These are phyloP conservation scores for Andrena bucephala DNA, from an alignment of 2,888 invertebrate genomes.

Conservation along the genomic window DNA sequence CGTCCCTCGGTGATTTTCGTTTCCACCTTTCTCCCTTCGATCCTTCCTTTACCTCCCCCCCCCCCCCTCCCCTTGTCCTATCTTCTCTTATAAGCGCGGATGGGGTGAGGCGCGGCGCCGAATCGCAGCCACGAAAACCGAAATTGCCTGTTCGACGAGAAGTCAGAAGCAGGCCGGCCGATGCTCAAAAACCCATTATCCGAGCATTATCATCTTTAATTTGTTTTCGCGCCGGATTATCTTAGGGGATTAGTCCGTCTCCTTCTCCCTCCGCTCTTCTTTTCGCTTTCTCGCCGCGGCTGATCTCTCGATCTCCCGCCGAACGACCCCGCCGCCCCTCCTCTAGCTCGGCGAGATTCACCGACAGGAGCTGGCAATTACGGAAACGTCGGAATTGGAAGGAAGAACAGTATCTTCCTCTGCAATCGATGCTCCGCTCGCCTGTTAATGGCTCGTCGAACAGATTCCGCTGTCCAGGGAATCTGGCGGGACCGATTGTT, in stretches of 20 bases:
- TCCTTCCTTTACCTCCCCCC: slow-evolving; percentile 16
- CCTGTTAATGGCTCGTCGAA: slow-evolving; percentile 61
- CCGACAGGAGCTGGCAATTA: slow-evolving; percentile 71
- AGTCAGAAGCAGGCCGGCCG: slow-evolving; percentile 74
- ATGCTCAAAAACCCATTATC: slow-evolving; percentile 78
- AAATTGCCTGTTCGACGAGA: slow-evolving; percentile 76
- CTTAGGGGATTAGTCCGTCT: slow-evolving; percentile 66
- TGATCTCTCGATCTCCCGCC: slow-evolving; percentile 61
- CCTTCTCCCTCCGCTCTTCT: slow-evolving; percentile 34
- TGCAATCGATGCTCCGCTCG: slow-evolving; percentile 60
- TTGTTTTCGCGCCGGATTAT: slow-evolving; percentile 73
- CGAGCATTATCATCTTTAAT: slow-evolving; percentile 78
- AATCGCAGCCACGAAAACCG: slow-evolving; percentile 69
- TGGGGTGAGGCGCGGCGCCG: slow-evolving; percentile 24
- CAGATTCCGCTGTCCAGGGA: slow-evolving; percentile 34
- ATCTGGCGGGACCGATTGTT: slow-evolving; percentile 12
- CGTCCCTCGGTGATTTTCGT: slow-evolving; percentile 65
- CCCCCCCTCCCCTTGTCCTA: not conserved
- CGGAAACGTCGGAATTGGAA: slow-evolving; percentile 73
- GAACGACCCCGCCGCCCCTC: not conserved
- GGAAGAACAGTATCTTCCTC: slow-evolving; percentile 61
- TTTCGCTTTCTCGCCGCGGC: slow-evolving; percentile 35
- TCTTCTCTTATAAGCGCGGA: not conserved
- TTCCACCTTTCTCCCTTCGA: slow-evolving; percentile 40
- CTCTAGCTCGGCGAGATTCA: slow-evolving; percentile 14